These are phyloP conservation scores for Dasysyrphus albostriatus DNA, from an alignment of 2,888 invertebrate species.

Conservation along the genomic window DNA sequence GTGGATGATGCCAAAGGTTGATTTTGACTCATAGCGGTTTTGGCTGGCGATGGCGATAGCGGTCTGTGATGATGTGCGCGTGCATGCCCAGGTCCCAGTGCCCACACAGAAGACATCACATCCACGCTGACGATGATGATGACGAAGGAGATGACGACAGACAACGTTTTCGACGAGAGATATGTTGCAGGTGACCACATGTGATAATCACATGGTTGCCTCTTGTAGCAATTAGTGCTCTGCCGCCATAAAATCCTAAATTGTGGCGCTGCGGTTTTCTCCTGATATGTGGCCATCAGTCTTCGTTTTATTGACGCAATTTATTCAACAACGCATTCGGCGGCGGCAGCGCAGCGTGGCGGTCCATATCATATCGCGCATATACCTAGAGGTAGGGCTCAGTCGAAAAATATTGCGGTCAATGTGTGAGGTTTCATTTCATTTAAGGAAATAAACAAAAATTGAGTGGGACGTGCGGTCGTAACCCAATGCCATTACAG, in stretches of 20 bases:
- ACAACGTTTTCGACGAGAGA: slow-evolving; percentile 42
- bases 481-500: slow-evolving; percentile 71
- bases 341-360: neutral
- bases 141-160: slow-evolving; percentile 69
- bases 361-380: neutral
- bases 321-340: slow-evolving; percentile 63
- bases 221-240: slow-evolving; percentile 76
- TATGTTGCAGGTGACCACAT: slow-evolving; percentile 72
- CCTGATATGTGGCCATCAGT: slow-evolving; percentile 73
- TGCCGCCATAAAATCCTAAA: slow-evolving; percentile 75
- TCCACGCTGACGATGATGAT: slow-evolving; percentile 43
- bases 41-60: slow-evolving; percentile 37
- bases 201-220: slow-evolving; percentile 76
- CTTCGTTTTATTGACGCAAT: slow-evolving; percentile 76
- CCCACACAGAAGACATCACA: slow-evolving; percentile 66
- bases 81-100: slow-evolving; percentile 70
- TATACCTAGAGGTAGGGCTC: neutral
- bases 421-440: slow-evolving; percentile 76
- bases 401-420: slow-evolving; percentile 71
- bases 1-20: slow-evolving; percentile 73
- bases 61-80: slow-evolving; percentile 27
- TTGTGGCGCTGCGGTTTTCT: slow-evolving; percentile 76
- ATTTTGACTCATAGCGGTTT: slow-evolving; percentile 76
- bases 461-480: slow-evolving; percentile 75
- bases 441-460: slow-evolving; percentile 75